Conservation (phyloP, 2,888 invertebrate genomes). For the Agonopterix subpropinquella region DNA sequence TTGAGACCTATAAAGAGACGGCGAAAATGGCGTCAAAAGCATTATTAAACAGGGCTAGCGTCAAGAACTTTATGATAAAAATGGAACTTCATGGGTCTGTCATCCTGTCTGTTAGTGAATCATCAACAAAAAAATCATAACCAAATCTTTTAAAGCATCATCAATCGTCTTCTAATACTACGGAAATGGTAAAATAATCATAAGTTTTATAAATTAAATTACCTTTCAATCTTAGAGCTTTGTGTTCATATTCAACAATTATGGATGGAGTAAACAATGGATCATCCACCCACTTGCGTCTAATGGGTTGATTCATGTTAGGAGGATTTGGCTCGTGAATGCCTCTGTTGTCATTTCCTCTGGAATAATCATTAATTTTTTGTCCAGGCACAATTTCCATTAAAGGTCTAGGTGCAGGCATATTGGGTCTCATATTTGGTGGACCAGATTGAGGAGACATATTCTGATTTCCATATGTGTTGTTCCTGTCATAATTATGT, state of each 20-base stretch:
- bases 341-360: constrained; percentile 5
- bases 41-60: too few relatives aligned
- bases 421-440: constrained; percentile 20
- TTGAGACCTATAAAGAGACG: too few relatives aligned
- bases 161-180: too few relatives aligned
- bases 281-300: constrained; percentile 55
- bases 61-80: too few relatives aligned
- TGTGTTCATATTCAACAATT: constrained; percentile 84
- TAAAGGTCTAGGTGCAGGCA: constrained; percentile 21
- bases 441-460: constrained; percentile 6
- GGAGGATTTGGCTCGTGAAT: constrained; percentile 1
- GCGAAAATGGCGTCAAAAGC: too few relatives aligned
- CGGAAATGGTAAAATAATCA: too few relatives aligned
- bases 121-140: too few relatives aligned
- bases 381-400: constrained; percentile 23
- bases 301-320: constrained; percentile 16
- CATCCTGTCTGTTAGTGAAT: too few relatives aligned
- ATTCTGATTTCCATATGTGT: constrained; percentile 36
- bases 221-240: constrained; percentile 73
- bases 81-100: too few relatives aligned
- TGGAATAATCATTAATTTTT: constrained; percentile 21
- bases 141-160: too few relatives aligned
- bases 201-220: constrained; percentile 26
- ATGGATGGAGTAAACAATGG: constrained; percentile 72
- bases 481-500: constrained; percentile 32